A percentile compares a stretch with the other conserved stretches of the same genome.
Evolutionary conservation across 2,113 vertebrate species (phyloP).

Genomic region (Cephalophus harveyi): DNA sequence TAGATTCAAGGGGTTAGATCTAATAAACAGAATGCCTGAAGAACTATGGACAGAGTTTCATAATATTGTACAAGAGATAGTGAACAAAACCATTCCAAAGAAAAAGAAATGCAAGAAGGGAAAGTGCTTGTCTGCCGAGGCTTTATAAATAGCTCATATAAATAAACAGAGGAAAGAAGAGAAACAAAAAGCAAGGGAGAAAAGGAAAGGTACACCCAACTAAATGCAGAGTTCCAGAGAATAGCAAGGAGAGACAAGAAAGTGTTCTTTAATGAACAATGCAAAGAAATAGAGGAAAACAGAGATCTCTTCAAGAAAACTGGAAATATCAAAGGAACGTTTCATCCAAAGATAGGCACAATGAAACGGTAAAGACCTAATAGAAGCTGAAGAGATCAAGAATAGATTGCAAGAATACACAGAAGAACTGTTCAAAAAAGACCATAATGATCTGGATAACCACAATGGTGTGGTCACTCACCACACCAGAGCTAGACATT

Average conservation of each 20-base stretch:
- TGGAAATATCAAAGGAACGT: neutral
- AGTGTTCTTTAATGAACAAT: fast-evolving
- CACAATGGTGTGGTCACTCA: neutral
- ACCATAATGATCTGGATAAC: neutral
- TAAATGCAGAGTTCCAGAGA: neutral
- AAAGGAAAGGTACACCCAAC: neutral
- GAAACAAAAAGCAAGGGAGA: neutral
- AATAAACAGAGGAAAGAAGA: neutral
- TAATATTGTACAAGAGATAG: neutral
- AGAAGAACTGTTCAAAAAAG: neutral
- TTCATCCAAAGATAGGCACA: neutral
- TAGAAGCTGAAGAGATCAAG: neutral
- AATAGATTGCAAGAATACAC: neutral
- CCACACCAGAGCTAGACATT: too few relatives aligned
- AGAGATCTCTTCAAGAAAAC: neutral
- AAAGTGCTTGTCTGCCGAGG: too few relatives aligned
- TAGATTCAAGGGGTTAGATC: neutral
- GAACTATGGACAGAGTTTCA: neutral
- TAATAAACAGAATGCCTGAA: neutral
- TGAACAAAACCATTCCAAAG: neutral
- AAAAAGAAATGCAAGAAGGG: too few relatives aligned
- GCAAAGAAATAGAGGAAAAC: neutral
- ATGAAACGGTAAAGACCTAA: neutral
- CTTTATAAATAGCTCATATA: too few relatives aligned
- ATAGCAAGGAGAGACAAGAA: neutral